A percentile compares a stretch with the other conserved stretches of the same genome.
These are phyloP conservation scores for Colinus virginianus DNA, from an alignment of 2,113 vertebrate species.

Conservation along the genomic window DNA sequence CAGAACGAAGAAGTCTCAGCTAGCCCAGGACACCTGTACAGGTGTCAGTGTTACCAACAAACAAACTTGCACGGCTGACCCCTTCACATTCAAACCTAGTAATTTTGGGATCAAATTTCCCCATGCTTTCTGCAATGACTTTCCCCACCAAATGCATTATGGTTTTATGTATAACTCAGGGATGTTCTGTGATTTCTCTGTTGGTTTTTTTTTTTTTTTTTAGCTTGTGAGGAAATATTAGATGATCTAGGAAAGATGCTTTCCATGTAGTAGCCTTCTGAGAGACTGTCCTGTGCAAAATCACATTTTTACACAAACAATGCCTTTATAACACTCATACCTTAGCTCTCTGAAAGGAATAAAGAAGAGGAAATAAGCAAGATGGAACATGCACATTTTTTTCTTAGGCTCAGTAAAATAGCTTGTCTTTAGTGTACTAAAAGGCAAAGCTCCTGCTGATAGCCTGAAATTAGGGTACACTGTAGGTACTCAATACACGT, in stretches of 20 bases:
- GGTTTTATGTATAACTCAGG: not conserved
- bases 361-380: not conserved
- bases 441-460: not conserved
- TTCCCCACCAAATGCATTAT: not conserved
- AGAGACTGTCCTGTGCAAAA: not conserved
- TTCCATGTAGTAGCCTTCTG: not conserved
- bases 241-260: not conserved
- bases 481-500: not conserved
- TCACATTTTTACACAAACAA: not conserved
- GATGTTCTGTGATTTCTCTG: not conserved
- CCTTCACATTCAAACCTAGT: not conserved
- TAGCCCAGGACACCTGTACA: slow-evolving; percentile 25
- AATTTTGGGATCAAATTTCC: slow-evolving; percentile 50
- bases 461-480: not conserved
- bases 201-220: not conserved
- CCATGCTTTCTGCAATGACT: not conserved
- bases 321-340: not conserved
- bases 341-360: not conserved
- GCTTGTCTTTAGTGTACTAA: not conserved
- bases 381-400: not conserved
- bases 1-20: slow-evolving; percentile 55
- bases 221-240: not conserved
- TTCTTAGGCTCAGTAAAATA: not conserved
- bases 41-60: slow-evolving; percentile 28
- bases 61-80: not conserved